Base-by-base conservation (phyloP, 2,797 vertebrate species). In the Acanthornis magna region DNA sequence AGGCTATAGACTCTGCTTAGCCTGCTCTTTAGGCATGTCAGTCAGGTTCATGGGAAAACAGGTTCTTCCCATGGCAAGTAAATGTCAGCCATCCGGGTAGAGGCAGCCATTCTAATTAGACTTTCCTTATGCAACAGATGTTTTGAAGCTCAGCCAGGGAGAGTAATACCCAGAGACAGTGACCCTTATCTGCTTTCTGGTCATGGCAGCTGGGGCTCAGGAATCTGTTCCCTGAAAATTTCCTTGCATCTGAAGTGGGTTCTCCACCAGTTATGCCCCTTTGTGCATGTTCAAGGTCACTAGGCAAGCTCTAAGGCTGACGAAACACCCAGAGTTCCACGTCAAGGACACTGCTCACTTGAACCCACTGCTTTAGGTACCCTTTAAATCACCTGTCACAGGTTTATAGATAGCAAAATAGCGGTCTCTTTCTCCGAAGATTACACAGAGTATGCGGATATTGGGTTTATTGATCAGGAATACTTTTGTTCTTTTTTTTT, bases 51-150 rank as follows among this genome's bases (percentile, higher is more conserved):
- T 89, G 89, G 89, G 87, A 92, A 92, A 38, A 78, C 91, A 95
- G 95, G 93, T 94, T 95, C 92, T 93, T 95, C 89, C 93, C 93
- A 81, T 78, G 75, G 68, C 23, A 16, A 89, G 27, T 38, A 93
- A 86, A 96, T 78, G 82, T 95, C 93, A 96, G 68, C 79, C 17
- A 10, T 16, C 57, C 0, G 2, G 34, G 27, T 57, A 74, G 57
- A 72, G 38, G 57, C 61, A 75, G 72, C 72, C 68, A 27, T 81
- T 85, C 75, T 65, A 60, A 87, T 76, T 61, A 80, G 75, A 10
- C 36, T 80, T 77, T 19, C 38, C 68, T 87, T 95, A 77, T 68
- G 38, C 72, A 87, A 88, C 72, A 87, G 68, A 83, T 80, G 47
- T 88, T 92, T 93, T 93, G 91, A 85, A 94, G 73, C 36, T 84